Evolutionary conservation across 2,888 invertebrate genomes (phyloP), one percentile per base, ranked within the genome.

Genomic region (Xanthorhoe spadicearia): DNA sequence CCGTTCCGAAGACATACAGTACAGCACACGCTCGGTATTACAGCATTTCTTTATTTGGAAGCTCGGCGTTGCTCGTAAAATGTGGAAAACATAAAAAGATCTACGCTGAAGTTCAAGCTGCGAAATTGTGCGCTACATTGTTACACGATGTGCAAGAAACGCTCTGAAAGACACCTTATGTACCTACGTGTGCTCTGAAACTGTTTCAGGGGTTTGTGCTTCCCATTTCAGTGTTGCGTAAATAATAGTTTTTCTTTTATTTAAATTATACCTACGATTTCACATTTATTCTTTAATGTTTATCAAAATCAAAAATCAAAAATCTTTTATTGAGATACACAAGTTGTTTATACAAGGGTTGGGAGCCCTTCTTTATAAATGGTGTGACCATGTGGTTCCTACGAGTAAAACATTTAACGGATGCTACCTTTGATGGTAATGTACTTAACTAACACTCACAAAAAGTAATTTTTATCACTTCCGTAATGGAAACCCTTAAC

Each of bases 391-490:
- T 17, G 17, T 15, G 48, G 15, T 43, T 13, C 38, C 38, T 43
- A 43, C 38, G 46, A 48, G 10, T 46, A 8, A 59, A 59, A 43
- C 13, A 54, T 53, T 49, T 19, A 23, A 15, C 23, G 59, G 50
- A 38, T 43, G 52, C 28, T 38, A 51, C 35, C 51, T 65, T 63
- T 60, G 17, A 59, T 55, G 52, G 19, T 52, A 59, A 50, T 55
- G 50, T 19, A 59, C 56, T 50, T 58, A 61, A 46, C 55, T 58
- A 61, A 46, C 55, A 54, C 56, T 56, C 64, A 53, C 54, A 59
- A 50, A 68, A 56, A 18, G 54, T 64, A 69, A 60, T 63, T 68
- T 66, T 64, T 63, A 62, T 65, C 63, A 61, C 60, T 70, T 72
- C 58, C 66, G 55, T 58, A 62, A 67, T 56, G 59, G 64, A 67